Base-by-base conservation (phyloP, 2,113 vertebrate species). In the Noctilio leporinus region DNA sequence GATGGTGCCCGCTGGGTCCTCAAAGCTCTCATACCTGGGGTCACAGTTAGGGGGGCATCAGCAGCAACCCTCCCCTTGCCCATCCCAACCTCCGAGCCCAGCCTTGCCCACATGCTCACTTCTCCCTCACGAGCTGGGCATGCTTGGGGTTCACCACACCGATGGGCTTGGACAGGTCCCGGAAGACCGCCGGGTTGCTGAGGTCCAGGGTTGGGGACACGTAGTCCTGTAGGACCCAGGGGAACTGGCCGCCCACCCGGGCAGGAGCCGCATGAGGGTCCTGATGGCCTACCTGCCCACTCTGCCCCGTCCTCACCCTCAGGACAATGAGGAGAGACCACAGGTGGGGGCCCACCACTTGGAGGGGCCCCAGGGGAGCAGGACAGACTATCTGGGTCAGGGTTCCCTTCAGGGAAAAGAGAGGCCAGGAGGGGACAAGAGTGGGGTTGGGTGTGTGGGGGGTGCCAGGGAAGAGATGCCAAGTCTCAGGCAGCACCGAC, bases 161-260 rank as follows among this genome's bases (percentile, higher is more conserved):
- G 0, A 99, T 99, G 95, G 99, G 99, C 96, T 99, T 99, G 96
- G 99, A 99, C 76, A 99, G 97, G 98, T 99, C 99, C 95, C 99
- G 98, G 97, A 99, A 99, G 67, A 99, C 98, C 0, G 98, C 96
- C 0, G 99, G 99, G 96, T 99, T 97, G 77, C 98, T 98, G 97
- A 99, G 98, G 96, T 99, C 99, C 94, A 99, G 97, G 47, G 97
- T 97, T 12, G 99, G 97, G 0, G 99, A 99, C 64, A 98, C 97
- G 8, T 99, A 99, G 97, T 99, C 99, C 97, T 99, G 98, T 67
- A 99, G 98, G 96, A 99, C 98, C 99, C 99, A 99, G 22, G 99
- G 99, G 94, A 99, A 99, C 99, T 99, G 96, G 82, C 87, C 2
- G 7, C 95, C 97, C 95, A 94, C 88, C 94, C 80, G 7, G 76